phyloP scores from a whole-genome alignment of 2,888 invertebrate species.

The Sycophila texana region DNA sequence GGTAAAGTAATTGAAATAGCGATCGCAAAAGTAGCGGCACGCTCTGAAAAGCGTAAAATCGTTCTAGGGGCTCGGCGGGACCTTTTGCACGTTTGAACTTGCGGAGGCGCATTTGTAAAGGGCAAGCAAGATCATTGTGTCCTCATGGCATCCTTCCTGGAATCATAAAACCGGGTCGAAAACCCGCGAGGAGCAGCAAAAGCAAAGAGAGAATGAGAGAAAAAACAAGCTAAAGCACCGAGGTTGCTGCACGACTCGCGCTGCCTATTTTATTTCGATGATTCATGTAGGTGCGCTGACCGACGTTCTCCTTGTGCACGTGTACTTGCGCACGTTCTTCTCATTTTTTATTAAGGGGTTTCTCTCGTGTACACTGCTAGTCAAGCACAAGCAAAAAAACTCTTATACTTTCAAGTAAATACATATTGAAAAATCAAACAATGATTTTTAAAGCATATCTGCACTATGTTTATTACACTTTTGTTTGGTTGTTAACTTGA shows the following conservation, averaged over 20 bases:
- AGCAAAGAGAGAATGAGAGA: background rate
- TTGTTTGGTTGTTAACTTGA: no score
- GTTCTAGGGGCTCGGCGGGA: background rate
- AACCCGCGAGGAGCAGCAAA: conserved; percentile 9
- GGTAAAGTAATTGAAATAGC: no score
- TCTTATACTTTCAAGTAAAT: no score
- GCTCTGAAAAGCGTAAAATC: background rate
- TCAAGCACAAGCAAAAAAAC: no score
- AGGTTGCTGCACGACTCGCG: background rate
- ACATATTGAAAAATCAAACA: no score
- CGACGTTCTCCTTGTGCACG: background rate
- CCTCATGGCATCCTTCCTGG: background rate
- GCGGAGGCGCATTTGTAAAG: background rate
- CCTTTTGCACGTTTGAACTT: background rate
- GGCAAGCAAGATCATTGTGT: background rate
- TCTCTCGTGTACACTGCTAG: no score
- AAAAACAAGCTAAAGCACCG: no score
- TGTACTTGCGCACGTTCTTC: background rate
- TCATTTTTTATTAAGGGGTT: no score
- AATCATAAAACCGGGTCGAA: conserved; percentile 35
- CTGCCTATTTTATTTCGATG: background rate
- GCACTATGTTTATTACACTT: no score
- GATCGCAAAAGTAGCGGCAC: background rate
- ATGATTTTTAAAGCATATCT: no score
- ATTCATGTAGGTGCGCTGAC: conserved; percentile 12